Base-by-base conservation (phyloP, 2,113 vertebrate species). In the Azemiops feae region DNA sequence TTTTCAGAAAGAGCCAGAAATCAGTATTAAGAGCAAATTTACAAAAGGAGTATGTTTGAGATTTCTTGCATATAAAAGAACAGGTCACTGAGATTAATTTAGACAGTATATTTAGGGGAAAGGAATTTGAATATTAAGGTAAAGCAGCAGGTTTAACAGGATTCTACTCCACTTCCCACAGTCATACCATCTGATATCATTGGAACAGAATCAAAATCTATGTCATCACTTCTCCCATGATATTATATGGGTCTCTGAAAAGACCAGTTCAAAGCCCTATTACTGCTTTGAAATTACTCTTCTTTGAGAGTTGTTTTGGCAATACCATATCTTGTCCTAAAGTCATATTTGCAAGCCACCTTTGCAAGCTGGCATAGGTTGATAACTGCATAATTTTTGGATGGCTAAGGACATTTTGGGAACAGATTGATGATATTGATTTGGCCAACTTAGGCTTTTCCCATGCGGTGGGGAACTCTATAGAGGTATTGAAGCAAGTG, bases 61-160 rank as follows among this genome's bases (percentile, higher is more conserved):
- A 87, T 88, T 45, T 92, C 5, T 30, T 25, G 94, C 92, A 0
- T 50, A 10, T 93, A 60, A 91, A 54, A 27, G 88, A 54, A 23
- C 0, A 0, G 1, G 50, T 93, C 47, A 30, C 0, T 1, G 52
- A 92, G 18, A 34, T 4, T 11, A 89, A 11, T 86, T 1, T 74
- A 86, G 23, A 92, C 52, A 53, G 7, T 55, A 8, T 81, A 11
- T 86, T 1, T 85, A 86, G 16, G 90, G 22, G 30, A 85, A 81
- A 20, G 54, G 25, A 91, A 86, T 47, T 30, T 45, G 87, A 91
- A 95, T 94, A 91, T 25, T 88, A 89, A 14, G 39, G 18, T 0
- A 92, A 27, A 81, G 58, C 55, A 81, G 89, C 22, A 1, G 25
- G 60, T 88, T 88, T 53, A 81, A 81, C 34, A 81, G 34, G 6